Evolutionary conservation across 2,797 vertebrate genomes (phyloP), one percentile per base, ranked within the genome.

Genomic region (Garrulus glandarius): DNA sequence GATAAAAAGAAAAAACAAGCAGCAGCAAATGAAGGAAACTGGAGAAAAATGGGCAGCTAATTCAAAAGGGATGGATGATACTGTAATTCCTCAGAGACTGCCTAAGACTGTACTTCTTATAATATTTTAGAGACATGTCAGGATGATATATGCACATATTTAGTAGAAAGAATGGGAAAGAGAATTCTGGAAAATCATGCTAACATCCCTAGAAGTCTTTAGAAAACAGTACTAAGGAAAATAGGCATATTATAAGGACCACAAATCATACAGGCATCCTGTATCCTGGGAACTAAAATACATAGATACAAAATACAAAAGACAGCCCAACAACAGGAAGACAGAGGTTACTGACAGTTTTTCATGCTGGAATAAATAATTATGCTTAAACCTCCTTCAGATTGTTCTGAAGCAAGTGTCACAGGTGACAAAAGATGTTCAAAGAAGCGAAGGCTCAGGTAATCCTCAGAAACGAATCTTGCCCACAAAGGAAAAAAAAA

Each of bases 321-420:
- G n/a, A n/a, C n/a, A n/a, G n/a, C 7, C 9, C 29, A 47, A 8
- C 13, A 74, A 36, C 30, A 76, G 18, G 5, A 69, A 78, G 23
- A 46, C 24, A 87, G 59, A 82, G 27, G 24, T 50, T 82, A 44
- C 13, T 22, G 55, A 46, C 16, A 39, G 3, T 36, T 94, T 95
- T 84, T 84, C 50, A 47, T 17, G 17, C 10, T 49, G 30, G 39
- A 93, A 91, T 82, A 91, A 84, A 71, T 76, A 93, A 91, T 93
- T 79, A 69, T 65, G 7, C 18, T 90, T 78, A n/a, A 68, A 72
- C 2, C 3, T 88, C 17, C 44, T 53, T 64, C 1, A 0, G 1
- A 1, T 0, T 10, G 32, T 78, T 36, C 49, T 53, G 41, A 64
- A 88, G 34, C 12, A 64, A 63, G 9, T 0, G 0, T 57, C 43